phyloP scores from a whole-genome alignment of 2,888 invertebrate species.

The Amiota minor region DNA sequence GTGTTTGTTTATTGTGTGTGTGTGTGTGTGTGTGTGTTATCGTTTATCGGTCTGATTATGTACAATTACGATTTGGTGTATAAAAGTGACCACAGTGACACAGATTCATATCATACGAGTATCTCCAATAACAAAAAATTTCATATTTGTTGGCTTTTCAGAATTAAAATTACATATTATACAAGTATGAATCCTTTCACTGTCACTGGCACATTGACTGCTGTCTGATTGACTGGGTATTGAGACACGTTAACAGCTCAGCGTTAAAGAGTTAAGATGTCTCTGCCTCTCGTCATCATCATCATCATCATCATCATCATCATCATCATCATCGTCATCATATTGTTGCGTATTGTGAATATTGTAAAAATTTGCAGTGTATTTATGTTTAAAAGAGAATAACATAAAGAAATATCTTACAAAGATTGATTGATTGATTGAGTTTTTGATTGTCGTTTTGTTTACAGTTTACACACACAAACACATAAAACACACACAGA shows the following conservation, averaged over 20 bases:
- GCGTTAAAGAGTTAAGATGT: too few relatives aligned
- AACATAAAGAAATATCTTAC: conserved; percentile 66
- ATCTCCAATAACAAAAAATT: too few relatives aligned
- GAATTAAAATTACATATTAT: background rate
- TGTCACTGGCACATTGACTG: background rate
- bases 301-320: background rate
- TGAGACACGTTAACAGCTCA: background rate
- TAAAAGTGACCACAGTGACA: background rate
- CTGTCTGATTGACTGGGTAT: conserved; percentile 4
- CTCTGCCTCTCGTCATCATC: too few relatives aligned
- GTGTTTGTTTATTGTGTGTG: too few relatives aligned
- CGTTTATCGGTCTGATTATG: conserved; percentile 38
- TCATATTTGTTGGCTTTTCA: too few relatives aligned
- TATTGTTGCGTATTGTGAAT: too few relatives aligned
- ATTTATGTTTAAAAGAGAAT: background rate
- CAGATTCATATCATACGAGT: too few relatives aligned
- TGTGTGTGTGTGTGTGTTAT: conserved; percentile 1
- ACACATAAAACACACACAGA: conserved; percentile 53
- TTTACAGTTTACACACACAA: conserved; percentile 51
- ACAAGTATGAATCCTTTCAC: background rate
- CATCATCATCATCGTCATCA: background rate
- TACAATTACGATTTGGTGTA: conserved; percentile 25
- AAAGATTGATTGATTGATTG: conserved; percentile 52
- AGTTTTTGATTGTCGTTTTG: conserved; percentile 48
- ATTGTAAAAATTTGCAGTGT: too few relatives aligned